A percentile compares a stretch with the other conserved stretches of the same genome.
phyloP scores from a whole-genome alignment of 2,113 vertebrate species.

The Diphyllodes magnificus region DNA sequence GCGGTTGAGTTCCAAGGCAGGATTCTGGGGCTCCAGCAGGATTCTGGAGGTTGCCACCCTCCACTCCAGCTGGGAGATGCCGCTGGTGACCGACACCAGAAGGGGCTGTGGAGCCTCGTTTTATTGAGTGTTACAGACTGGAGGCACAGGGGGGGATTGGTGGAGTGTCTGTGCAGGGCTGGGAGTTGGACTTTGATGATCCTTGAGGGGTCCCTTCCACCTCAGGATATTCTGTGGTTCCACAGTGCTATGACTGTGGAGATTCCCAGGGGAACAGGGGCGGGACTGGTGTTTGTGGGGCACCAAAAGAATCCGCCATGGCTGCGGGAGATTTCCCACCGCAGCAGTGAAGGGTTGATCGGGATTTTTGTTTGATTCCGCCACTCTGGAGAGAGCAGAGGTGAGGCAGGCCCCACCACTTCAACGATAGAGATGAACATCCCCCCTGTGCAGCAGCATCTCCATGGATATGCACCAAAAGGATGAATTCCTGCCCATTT shows the following conservation, averaged over 20 bases:
- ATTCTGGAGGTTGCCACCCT: background rate
- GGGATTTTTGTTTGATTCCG: background rate
- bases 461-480: background rate
- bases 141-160: background rate
- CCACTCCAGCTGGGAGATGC: background rate
- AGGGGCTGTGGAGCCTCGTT: accelerated
- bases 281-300: background rate
- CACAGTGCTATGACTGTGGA: accelerated
- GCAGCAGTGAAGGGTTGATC: accelerated
- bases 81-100: background rate
- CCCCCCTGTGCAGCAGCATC: background rate
- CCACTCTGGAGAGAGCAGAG: background rate
- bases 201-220: background rate
- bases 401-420: background rate
- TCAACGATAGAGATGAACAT: background rate
- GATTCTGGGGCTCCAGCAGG: background rate
- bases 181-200: accelerated
- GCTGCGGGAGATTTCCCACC: background rate
- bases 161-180: background rate
- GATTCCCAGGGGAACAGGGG: accelerated
- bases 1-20: accelerated
- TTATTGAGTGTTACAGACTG: accelerated
- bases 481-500: background rate
- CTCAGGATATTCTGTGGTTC: background rate
- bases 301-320: background rate